Percentiles rank a stretch among this genome's conserved stretches.
These are phyloP conservation scores for Pediacus dermestoides DNA, from an alignment of 2,888 invertebrate genomes.

Conservation along the genomic window DNA sequence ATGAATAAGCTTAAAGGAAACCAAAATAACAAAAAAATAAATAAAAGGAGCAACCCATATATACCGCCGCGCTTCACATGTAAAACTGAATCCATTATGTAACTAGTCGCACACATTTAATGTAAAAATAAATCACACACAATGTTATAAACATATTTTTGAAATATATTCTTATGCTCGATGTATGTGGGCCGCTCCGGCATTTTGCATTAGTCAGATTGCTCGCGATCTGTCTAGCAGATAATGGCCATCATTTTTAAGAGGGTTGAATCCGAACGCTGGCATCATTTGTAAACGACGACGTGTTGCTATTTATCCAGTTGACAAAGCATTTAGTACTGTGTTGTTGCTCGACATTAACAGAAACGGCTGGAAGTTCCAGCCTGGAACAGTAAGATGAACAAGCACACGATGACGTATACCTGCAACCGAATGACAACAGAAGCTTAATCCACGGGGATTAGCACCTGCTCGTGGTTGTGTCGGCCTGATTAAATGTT, in stretches of 20 bases:
- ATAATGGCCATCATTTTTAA: slow-evolving; percentile 51
- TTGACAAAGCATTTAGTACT: slow-evolving; percentile 36
- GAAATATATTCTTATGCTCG: slow-evolving; percentile 31
- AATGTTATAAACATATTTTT: slow-evolving; percentile 43
- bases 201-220: slow-evolving; percentile 48
- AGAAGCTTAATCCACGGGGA: slow-evolving; percentile 37
- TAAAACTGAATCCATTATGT: slow-evolving; percentile 31
- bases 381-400: slow-evolving; percentile 15
- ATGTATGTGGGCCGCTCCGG: slow-evolving; percentile 28
- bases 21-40: slow-evolving; percentile 4
- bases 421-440: slow-evolving; percentile 30
- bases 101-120: slow-evolving; percentile 29
- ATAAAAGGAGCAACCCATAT: too few relatives aligned
- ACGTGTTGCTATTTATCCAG: slow-evolving; percentile 47
- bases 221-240: slow-evolving; percentile 46
- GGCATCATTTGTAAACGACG: slow-evolving; percentile 44
- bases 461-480: slow-evolving; percentile 44
- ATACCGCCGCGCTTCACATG: slow-evolving; percentile 32
- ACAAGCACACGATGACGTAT: slow-evolving; percentile 32
- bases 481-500: slow-evolving; percentile 44
- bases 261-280: slow-evolving; percentile 44
- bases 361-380: background rate
- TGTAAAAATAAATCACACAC: slow-evolving; percentile 41
- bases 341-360: slow-evolving; percentile 10
- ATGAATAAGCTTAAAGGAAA: too few relatives aligned